These are phyloP conservation scores for Echinops telfairi DNA, from an alignment of 2,113 vertebrate species.

Conservation along the genomic window DNA sequence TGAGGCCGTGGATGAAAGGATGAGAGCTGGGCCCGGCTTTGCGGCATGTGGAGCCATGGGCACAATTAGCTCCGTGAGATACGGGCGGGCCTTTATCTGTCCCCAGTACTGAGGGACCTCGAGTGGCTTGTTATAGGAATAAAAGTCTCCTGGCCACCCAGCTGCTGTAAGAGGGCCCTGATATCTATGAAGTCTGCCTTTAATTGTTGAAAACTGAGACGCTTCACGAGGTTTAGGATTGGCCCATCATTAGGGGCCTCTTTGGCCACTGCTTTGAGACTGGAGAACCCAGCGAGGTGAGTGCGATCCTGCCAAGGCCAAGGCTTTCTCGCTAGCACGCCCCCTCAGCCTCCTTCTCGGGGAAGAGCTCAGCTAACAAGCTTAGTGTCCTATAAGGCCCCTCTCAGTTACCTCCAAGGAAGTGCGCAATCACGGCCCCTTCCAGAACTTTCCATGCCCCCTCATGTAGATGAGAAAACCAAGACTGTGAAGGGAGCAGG, in stretches of 20 bases:
- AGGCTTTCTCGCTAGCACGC: neutral
- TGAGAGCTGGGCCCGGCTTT: slow-evolving; percentile 59
- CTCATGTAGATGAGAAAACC: neutral
- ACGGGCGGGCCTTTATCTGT: slow-evolving; percentile 77
- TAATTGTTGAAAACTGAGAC: slow-evolving; percentile 73
- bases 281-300: neutral
- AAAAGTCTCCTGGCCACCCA: slow-evolving; percentile 79
- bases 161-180: slow-evolving; percentile 63
- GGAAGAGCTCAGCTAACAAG: neutral
- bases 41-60: slow-evolving; percentile 68
- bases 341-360: neutral
- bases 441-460: neutral
- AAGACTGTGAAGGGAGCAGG: neutral
- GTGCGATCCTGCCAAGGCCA: slow-evolving; percentile 50
- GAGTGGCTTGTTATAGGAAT: slow-evolving; percentile 77
- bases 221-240: slow-evolving; percentile 70
- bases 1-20: slow-evolving; percentile 75
- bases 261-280: slow-evolving; percentile 26
- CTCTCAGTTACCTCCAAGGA: neutral
- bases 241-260: slow-evolving; percentile 65
- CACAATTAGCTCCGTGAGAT: slow-evolving; percentile 72
- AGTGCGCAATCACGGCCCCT: neutral
- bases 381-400: neutral
- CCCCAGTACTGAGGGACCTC: slow-evolving; percentile 75
- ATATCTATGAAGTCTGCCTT: slow-evolving; percentile 72